A percentile compares a stretch with the other conserved stretches of the same genome.
Evolutionary conservation across 2,113 vertebrate genomes (phyloP).

Genomic region (Sterna hirundo): DNA sequence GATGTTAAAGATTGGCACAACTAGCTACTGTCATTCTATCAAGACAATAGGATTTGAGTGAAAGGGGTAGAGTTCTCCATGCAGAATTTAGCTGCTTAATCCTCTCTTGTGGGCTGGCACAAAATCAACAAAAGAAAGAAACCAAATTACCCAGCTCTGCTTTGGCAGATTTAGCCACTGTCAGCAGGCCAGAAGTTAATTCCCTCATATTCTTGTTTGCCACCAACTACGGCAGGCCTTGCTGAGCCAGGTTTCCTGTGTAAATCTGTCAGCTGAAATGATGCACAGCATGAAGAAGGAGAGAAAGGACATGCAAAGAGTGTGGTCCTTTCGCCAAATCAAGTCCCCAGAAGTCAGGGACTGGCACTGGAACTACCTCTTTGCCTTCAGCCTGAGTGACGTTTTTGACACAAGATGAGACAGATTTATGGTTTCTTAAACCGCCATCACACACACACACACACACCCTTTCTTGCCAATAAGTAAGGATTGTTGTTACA

Average conservation of each 20-base stretch:
- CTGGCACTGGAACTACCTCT: not conserved
- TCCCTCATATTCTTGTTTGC: slow-evolving; percentile 86
- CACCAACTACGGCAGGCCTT: slow-evolving; percentile 76
- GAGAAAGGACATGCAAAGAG: slow-evolving; percentile 72
- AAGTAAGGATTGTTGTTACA: slow-evolving; percentile 24
- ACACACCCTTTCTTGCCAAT: not conserved
- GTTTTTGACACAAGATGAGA: slow-evolving; percentile 65
- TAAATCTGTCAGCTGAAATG: slow-evolving; percentile 80
- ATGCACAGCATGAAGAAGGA: slow-evolving; percentile 76
- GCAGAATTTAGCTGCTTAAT: slow-evolving; percentile 89
- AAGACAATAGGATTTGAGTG: slow-evolving; percentile 78
- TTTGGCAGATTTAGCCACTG: slow-evolving; percentile 89
- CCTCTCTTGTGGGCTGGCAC: slow-evolving; percentile 90
- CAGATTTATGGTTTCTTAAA: slow-evolving; percentile 50
- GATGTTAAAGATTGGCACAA: slow-evolving; percentile 74
- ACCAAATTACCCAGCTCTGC: slow-evolving; percentile 92
- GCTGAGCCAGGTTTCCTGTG: slow-evolving; percentile 74
- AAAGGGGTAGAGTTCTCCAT: slow-evolving; percentile 81
- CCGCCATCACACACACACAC: not conserved
- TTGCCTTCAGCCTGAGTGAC: slow-evolving; percentile 27
- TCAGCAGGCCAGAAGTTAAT: slow-evolving; percentile 92
- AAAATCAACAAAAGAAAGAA: slow-evolving; percentile 89
- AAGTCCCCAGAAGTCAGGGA: slow-evolving; percentile 44
- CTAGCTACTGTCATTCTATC: slow-evolving; percentile 74
- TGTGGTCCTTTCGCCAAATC: slow-evolving; percentile 64